A percentile compares a stretch with the other conserved stretches of the same genome.
phyloP scores from a whole-genome alignment of 2,888 invertebrate genomes.

The Ophioninae sp. region DNA sequence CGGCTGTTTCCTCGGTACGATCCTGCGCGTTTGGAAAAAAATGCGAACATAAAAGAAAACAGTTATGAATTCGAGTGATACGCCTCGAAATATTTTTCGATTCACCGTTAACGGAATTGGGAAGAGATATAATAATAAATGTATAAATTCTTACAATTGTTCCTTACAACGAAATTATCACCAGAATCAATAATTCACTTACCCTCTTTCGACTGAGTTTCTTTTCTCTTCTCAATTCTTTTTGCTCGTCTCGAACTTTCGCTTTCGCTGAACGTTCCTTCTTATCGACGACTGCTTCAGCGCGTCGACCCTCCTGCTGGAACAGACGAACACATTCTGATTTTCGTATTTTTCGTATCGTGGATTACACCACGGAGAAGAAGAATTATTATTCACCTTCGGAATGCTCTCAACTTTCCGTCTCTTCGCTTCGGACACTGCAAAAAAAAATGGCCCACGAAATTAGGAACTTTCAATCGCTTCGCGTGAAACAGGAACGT shows the following conservation, averaged over 20 bases:
- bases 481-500: too few species aligned
- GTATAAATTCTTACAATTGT: background rate
- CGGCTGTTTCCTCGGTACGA: constrained; percentile 86
- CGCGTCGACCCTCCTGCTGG: constrained; percentile 75
- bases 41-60: constrained; percentile 35
- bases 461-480: background rate
- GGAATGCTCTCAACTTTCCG: constrained; percentile 91
- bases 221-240: constrained; percentile 90
- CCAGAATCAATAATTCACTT: constrained; percentile 71
- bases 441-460: constrained; percentile 36
- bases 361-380: constrained; percentile 12
- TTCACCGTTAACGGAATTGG: background rate
- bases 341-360: constrained; percentile 50
- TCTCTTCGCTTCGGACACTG: constrained; percentile 88
- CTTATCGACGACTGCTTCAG: constrained; percentile 74
- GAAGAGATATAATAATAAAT: background rate
- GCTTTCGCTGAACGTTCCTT: constrained; percentile 79
- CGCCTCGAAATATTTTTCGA: background rate
- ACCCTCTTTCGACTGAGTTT: constrained; percentile 91
- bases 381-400: constrained; percentile 88
- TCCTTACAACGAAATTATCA: background rate
- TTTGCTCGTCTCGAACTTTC: constrained; percentile 87
- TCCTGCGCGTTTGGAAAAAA: constrained; percentile 82
- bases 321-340: constrained; percentile 24
- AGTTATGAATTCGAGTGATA: constrained; percentile 1